Base-by-base conservation (phyloP, 2,888 invertebrate genomes). In the Masnerella sp. region DNA sequence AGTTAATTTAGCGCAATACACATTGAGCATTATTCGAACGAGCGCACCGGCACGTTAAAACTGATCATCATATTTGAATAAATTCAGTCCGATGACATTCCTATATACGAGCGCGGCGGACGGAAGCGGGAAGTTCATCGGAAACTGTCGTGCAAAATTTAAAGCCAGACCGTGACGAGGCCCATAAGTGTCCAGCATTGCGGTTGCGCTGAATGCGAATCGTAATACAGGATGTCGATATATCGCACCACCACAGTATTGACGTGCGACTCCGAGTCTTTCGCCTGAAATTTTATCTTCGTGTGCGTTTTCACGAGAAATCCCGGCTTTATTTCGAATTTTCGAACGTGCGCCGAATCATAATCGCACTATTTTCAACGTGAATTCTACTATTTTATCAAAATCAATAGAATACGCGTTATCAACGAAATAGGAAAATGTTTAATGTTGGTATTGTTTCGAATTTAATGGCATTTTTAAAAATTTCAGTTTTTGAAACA, bases 121-220 rank as follows among this genome's bases (percentile, higher is more conserved):
- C 58, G 78, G 76, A 76, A 78, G 75, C 74, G 54, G 76, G 68
- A 78, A 78, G 70, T 74, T 45, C 30, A 49, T 65, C 69, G 69
- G 69, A 70, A 70, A 51, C 68, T 62, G 51, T 70, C 52, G 62
- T 49, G 65, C 42, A 61, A 62, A 68, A 68, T 74, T 62, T 54
- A 62, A 68, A 64, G 42, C 47, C 64, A 38, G 68, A 52, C 45
- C 47, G 40, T 61, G 61, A 52, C 59, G 52, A 38, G 56, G 54
- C 52, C 62, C 70, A 54, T 42, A 65, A 65, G 71, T 52, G 64
- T 71, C 52, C 51, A 64, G 65, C 47, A 58, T 58, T 65, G 71
- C 71, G 65, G 65, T 59, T 59, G 71, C 42, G 42, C 49, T 58
- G 58, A 67, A 58, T 67, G 51, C 49, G 32, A 67, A 51, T 67